These are phyloP conservation scores for Desoria tigrina DNA, from an alignment of 2,888 invertebrate genomes.

Conservation along the genomic window DNA sequence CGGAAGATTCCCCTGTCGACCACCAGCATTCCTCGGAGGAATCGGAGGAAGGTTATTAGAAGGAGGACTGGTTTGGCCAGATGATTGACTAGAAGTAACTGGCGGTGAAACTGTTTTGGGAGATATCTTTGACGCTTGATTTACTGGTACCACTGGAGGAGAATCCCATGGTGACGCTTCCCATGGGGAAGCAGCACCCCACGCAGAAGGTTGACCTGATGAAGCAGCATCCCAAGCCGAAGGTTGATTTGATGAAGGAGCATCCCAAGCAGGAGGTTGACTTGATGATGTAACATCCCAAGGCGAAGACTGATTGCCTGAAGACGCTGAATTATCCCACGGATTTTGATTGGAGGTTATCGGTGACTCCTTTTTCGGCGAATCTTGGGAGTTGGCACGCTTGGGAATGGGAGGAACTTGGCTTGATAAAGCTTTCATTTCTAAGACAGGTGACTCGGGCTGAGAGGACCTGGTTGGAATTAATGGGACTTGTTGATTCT, in stretches of 20 bases:
- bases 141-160: neutral
- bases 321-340: too few species aligned
- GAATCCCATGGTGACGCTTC: neutral
- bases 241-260: too few species aligned
- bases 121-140: neutral
- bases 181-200: too few species aligned
- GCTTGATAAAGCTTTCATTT: slow-evolving; percentile 9
- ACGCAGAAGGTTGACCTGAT: too few species aligned
- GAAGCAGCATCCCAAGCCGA: too few species aligned
- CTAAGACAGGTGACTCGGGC: slow-evolving; percentile 23
- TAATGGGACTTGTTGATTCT: slow-evolving; percentile 30
- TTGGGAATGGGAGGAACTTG: slow-evolving; percentile 41
- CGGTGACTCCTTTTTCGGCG: slow-evolving; percentile 36
- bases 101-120: neutral
- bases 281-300: neutral
- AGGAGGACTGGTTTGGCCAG: slow-evolving; percentile 35
- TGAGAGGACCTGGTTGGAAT: slow-evolving; percentile 36
- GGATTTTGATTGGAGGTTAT: neutral
- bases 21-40: slow-evolving; percentile 42
- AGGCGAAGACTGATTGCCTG: neutral
- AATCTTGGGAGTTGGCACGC: slow-evolving; percentile 41
- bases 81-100: slow-evolving; percentile 35
- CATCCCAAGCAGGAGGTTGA: neutral
- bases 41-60: slow-evolving; percentile 46
- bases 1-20: slow-evolving; percentile 62